These are phyloP conservation scores for Rhabditoides inermis DNA, from an alignment of 2,888 invertebrate species.

Conservation along the genomic window DNA sequence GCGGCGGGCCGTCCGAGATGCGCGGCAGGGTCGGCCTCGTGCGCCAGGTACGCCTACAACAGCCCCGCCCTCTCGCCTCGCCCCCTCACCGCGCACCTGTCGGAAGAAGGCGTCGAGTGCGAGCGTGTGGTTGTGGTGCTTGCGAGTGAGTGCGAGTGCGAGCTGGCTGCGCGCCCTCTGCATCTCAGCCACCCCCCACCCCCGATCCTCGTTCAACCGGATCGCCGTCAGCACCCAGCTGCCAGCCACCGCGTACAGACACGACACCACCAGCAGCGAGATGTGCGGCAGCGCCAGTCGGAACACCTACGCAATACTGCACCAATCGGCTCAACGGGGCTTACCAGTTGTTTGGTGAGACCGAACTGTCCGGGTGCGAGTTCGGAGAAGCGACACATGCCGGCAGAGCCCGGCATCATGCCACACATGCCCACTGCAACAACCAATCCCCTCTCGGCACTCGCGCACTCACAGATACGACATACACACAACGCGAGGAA, in stretches of 20 bases:
- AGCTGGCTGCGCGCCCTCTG: too few species aligned
- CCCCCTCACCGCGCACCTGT: background rate
- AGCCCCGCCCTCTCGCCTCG: too few species aligned
- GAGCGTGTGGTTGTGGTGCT: too few species aligned
- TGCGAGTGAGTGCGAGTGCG: too few species aligned
- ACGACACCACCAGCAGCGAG: conserved; percentile 42
- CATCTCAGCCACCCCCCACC: too few species aligned
- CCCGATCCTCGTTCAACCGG: conserved; percentile 6
- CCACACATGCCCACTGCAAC: conserved; percentile 10
- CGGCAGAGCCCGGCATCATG: conserved; percentile 32
- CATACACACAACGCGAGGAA: background rate
- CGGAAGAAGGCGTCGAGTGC: background rate
- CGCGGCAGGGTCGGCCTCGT: too few species aligned
- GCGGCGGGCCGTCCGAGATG: background rate
- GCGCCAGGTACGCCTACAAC: too few species aligned
- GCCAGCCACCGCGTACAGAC: conserved; percentile 42
- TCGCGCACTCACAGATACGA: background rate
- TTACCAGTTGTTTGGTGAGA: conserved; percentile 48
- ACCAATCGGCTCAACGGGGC: too few species aligned
- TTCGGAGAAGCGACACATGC: conserved; percentile 45
- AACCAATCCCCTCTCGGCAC: background rate
- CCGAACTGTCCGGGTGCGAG: conserved; percentile 49
- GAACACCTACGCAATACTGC: too few species aligned
- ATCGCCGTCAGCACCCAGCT: conserved; percentile 40
- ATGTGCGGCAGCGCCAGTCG: conserved; percentile 49